These are phyloP conservation scores for Spatulosminthurus flaviceps DNA, from an alignment of 2,888 invertebrate genomes.

Conservation along the genomic window DNA sequence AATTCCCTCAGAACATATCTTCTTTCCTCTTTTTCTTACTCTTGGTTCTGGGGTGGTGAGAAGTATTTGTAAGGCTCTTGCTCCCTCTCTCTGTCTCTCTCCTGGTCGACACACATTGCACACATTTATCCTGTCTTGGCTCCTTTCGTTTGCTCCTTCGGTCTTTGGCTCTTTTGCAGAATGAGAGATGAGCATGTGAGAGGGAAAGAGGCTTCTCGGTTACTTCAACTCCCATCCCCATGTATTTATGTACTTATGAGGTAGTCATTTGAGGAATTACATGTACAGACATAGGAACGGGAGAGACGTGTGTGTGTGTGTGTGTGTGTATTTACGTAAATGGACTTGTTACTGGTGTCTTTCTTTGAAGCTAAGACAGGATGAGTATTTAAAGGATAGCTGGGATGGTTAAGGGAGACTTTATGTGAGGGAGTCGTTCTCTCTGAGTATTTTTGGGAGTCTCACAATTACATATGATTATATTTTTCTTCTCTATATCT, in stretches of 20 bases:
- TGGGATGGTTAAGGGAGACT: not conserved
- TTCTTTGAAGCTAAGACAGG: too few species aligned
- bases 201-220: not conserved
- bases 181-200: not conserved
- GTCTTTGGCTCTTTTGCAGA: not conserved
- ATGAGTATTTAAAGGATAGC: too few species aligned
- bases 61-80: slow-evolving; percentile 24
- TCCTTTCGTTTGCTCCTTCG: slow-evolving; percentile 2
- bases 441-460: too few species aligned
- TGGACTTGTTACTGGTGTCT: slow-evolving; percentile 23
- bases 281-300: too few species aligned
- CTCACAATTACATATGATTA: too few species aligned
- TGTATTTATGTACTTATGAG: not conserved
- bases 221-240: not conserved
- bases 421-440: too few species aligned
- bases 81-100: slow-evolving; percentile 38
- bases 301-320: slow-evolving; percentile 21
- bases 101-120: slow-evolving; percentile 53
- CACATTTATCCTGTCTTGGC: slow-evolving; percentile 47
- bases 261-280: too few species aligned
- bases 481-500: too few species aligned
- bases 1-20: slow-evolving; percentile 65
- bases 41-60: slow-evolving; percentile 29
- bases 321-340: slow-evolving; percentile 22
- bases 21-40: slow-evolving; percentile 48